phyloP scores from a whole-genome alignment of 2,113 vertebrate species.

The Macrotus californicus region DNA sequence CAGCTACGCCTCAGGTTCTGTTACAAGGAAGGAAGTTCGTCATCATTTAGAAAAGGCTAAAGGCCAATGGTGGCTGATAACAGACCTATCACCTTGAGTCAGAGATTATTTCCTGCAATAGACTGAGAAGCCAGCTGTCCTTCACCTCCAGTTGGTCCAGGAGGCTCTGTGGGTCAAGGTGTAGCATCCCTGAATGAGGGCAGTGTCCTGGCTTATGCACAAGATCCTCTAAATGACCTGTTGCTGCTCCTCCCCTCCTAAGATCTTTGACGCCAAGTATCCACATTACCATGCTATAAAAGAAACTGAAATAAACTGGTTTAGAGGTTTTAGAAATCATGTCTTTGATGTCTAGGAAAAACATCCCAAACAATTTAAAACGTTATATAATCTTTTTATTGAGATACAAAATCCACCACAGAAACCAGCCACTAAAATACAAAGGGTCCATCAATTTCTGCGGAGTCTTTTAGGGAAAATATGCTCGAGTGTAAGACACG shows the following conservation, averaged over 20 bases:
- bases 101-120: not conserved
- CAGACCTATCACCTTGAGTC: not conserved
- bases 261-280: not conserved
- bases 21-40: conserved; percentile 8
- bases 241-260: not conserved
- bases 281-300: not conserved
- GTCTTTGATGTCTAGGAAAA: conserved; percentile 73
- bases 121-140: not conserved
- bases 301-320: conserved; percentile 35
- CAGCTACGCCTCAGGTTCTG: not conserved
- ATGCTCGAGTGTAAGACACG: not conserved
- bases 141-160: not conserved
- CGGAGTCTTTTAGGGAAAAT: conserved; percentile 1
- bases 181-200: not conserved
- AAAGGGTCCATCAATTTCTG: not conserved
- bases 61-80: not conserved
- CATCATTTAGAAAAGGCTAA: not conserved
- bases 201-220: not conserved
- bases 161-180: accelerated
- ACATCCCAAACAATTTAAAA: conserved; percentile 53
- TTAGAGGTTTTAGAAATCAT: conserved; percentile 53
- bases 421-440: conserved; percentile 39
- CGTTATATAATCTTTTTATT: conserved; percentile 21
- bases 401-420: conserved; percentile 49
- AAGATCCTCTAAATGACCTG: not conserved